phyloP scores from a whole-genome alignment of 2,888 invertebrate species.

The Drosophila koepferae region DNA sequence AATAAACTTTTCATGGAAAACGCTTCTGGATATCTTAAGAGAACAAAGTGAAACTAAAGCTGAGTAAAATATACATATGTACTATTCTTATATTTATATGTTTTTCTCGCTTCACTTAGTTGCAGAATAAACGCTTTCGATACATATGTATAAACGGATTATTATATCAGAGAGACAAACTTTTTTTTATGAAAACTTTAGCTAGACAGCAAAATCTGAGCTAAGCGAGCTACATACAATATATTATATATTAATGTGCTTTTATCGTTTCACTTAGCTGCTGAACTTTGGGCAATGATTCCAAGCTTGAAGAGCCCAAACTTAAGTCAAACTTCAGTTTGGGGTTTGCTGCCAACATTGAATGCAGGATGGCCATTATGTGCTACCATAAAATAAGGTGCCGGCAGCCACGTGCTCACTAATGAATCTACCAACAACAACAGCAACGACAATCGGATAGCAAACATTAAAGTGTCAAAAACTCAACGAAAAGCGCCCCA shows the following conservation, averaged over 20 bases:
- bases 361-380: constrained; percentile 40
- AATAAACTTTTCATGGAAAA: neutral
- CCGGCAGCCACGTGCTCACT: constrained; percentile 48
- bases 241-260: neutral
- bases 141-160: neutral
- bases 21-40: neutral
- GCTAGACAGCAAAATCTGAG: neutral
- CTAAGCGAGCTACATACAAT: neutral
- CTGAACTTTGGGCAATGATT: neutral
- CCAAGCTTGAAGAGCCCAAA: constrained; percentile 11
- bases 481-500: constrained; percentile 45
- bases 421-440: constrained; percentile 40
- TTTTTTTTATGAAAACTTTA: constrained; percentile 1
- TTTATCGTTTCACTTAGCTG: neutral
- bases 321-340: constrained; percentile 14
- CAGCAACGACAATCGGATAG: constrained; percentile 21
- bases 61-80: neutral
- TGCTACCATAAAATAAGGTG: constrained; percentile 64
- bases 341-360: constrained; percentile 5
- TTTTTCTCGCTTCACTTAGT: neutral
- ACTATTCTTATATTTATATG: neutral
- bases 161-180: neutral
- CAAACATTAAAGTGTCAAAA: constrained; percentile 67
- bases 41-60: neutral
- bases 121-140: constrained; percentile 1